Percentiles rank a stretch among this genome's conserved stretches.
These are phyloP conservation scores for Scaptomyza cyrtandrae DNA, from an alignment of 2,888 invertebrate species.

Conservation along the genomic window DNA sequence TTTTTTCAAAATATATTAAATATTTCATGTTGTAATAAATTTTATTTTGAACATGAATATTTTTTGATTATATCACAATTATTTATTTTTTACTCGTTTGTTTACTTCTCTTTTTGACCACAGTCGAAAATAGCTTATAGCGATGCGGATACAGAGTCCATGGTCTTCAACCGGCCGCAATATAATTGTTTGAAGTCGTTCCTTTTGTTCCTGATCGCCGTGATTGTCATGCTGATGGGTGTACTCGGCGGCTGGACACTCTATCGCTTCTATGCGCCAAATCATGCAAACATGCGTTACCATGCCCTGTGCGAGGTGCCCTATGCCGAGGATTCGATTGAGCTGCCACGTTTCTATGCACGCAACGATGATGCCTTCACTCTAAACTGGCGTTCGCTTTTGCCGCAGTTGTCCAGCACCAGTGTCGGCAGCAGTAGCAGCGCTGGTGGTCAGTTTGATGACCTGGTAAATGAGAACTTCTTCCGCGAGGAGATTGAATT, in stretches of 20 bases:
- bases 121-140: slow-evolving; percentile 69
- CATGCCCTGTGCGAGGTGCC: slow-evolving; percentile 84
- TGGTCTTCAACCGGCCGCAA: slow-evolving; percentile 84
- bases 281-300: slow-evolving; percentile 85
- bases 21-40: too few species aligned
- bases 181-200: slow-evolving; percentile 87
- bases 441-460: slow-evolving; percentile 39
- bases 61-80: too few species aligned
- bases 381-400: slow-evolving; percentile 71
- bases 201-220: slow-evolving; percentile 88
- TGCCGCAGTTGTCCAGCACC: slow-evolving; percentile 59
- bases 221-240: slow-evolving; percentile 90
- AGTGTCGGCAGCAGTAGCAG: slow-evolving; percentile 23
- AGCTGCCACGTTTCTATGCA: slow-evolving; percentile 79
- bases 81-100: too few species aligned
- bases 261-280: slow-evolving; percentile 89
- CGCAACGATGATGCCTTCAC: slow-evolving; percentile 80
- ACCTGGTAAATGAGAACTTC: slow-evolving; percentile 83
- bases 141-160: slow-evolving; percentile 84
- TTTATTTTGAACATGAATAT: too few species aligned
- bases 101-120: background rate
- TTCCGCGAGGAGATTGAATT: slow-evolving; percentile 94
- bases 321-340: slow-evolving; percentile 78
- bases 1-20: too few species aligned
- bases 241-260: slow-evolving; percentile 90